Percentiles rank a stretch among this genome's conserved stretches.
These are phyloP conservation scores for Branchipolynoe longqiensis DNA, from an alignment of 2,888 invertebrate genomes.

Conservation along the genomic window DNA sequence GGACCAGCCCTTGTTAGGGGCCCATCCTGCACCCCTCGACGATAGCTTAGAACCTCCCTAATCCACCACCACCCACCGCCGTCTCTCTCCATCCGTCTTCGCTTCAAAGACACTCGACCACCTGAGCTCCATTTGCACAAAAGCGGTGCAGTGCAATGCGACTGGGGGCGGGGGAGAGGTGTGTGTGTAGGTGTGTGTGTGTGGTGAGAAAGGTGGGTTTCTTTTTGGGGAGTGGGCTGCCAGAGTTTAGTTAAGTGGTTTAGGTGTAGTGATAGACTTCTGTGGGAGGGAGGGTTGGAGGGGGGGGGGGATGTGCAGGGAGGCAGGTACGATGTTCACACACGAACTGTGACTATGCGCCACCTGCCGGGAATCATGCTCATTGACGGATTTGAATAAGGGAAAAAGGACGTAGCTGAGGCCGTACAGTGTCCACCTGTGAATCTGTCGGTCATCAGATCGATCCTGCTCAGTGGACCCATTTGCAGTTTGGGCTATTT, in stretches of 20 bases:
- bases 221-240: not conserved
- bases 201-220: not conserved
- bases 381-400: too few relatives aligned
- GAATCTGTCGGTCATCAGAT: too few relatives aligned
- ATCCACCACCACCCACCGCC: conserved; percentile 1
- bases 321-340: too few relatives aligned
- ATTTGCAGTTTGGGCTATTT: too few relatives aligned
- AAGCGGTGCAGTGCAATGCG: not conserved
- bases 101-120: not conserved
- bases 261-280: not conserved
- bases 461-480: too few relatives aligned
- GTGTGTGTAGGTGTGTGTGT: not conserved
- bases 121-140: conserved; percentile 4
- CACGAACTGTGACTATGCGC: too few relatives aligned
- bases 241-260: not conserved
- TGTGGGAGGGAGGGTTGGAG: too few relatives aligned
- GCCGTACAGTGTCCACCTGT: too few relatives aligned
- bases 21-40: not conserved
- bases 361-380: too few relatives aligned
- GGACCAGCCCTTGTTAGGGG: conserved; percentile 48
- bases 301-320: too few relatives aligned
- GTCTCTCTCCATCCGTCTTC: conserved; percentile 34
- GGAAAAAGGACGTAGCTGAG: too few relatives aligned
- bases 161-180: not conserved
- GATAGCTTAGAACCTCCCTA: conserved; percentile 24